Base-by-base conservation (phyloP, 1,140 invertebrate genomes). In the Microplitis demolitor region DNA sequence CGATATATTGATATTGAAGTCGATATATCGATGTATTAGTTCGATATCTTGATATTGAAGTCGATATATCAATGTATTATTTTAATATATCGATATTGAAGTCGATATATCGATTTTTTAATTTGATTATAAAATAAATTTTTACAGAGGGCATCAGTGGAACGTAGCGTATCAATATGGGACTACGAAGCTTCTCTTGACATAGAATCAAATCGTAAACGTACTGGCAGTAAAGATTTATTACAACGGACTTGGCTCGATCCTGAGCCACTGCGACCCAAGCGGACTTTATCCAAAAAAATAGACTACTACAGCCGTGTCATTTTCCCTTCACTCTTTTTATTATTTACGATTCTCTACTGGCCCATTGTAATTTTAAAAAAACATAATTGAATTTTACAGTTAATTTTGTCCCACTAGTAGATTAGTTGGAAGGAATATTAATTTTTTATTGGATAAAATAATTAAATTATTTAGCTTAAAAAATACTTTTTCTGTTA, bases 341-440 rank as follows among this genome's bases (percentile, higher is more conserved):
- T 93, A 50, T 83, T 93, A 8, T 94, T 94, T 82, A 88, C 92
- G n/a, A 85, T 92, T 1, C 83, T 93, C 73, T 94, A 93, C 84
- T 94, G 93, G 93, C 92, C 92, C 1, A 91, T 93, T 60, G 83
- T 93, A 31, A 82, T 93, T 6, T 84, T 93, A 37, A 92, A 92
- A 78, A 92, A 85, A 76, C 24, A 16, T 5, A 45, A 45, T 45
- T 45, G 6, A 24, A 3, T 0, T 8, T 45, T 2, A 45, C 39
- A 45, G 39, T 6, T 45, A 5, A 45, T 45, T 24, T 24, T 24
- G 24, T 24, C 24, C 2, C 24, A 2, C 24, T 24, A 24, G 24
- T 24, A 2, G 24, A 2, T 24, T 24, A 24, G 24, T 24, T 24
- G 24, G 24, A 24, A 24, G 24, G 24, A 24, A 24, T 24, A 24